Conservation (phyloP, 2,113 vertebrate genomes). For the Pycnonotus jocosus region DNA sequence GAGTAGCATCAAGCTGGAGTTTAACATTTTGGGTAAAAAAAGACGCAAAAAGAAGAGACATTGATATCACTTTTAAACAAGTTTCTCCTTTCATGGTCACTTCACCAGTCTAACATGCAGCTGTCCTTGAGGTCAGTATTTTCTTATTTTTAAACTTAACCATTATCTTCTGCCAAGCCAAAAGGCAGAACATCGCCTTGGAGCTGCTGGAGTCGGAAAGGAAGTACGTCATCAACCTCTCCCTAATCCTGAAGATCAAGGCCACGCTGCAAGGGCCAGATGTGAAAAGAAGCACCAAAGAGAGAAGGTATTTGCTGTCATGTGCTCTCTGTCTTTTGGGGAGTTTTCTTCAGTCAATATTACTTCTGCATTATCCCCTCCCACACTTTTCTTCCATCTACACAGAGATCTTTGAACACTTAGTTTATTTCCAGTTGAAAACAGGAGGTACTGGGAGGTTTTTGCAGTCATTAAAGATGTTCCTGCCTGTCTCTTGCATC, state of each 20-base stretch:
- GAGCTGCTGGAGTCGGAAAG: conserved; percentile 95
- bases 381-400: background rate
- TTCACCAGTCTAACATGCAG: background rate
- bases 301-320: conserved; percentile 83
- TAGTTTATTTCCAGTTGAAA: background rate
- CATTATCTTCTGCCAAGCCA: conserved; percentile 72
- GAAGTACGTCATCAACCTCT: conserved; percentile 90
- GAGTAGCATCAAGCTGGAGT: background rate
- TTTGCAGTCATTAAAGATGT: background rate
- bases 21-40: background rate
- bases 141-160: conserved; percentile 1
- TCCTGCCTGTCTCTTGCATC: background rate
- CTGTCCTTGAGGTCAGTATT: background rate
- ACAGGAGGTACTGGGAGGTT: background rate
- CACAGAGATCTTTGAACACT: background rate
- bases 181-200: conserved; percentile 87
- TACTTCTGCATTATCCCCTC: background rate
- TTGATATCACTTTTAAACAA: background rate
- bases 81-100: background rate
- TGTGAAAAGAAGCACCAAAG: conserved; percentile 79
- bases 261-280: conserved; percentile 88
- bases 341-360: background rate
- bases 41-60: background rate
- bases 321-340: conserved; percentile 16
- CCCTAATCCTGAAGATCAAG: conserved; percentile 93